Base-by-base conservation (phyloP, 1,140 invertebrate species). In the Apolygus lucorum region DNA sequence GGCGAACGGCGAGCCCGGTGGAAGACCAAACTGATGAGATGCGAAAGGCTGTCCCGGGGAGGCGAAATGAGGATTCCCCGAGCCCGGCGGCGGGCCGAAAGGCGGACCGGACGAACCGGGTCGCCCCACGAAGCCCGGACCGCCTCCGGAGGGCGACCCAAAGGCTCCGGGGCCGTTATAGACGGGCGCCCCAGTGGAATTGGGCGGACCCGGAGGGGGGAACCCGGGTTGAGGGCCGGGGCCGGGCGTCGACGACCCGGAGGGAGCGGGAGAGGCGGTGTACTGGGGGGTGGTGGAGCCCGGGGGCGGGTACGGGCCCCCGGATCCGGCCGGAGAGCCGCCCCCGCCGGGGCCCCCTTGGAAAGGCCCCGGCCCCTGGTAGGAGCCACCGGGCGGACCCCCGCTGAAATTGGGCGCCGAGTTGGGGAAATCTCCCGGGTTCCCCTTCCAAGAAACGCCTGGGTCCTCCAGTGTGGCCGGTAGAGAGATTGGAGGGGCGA, bases 201-300 rank as follows among this genome's bases (percentile, higher is more conserved):
- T 85, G 17, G 84, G 82, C 11, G 86, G 85, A 49, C 85, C 86
- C 64, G 85, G 84, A 76, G 87, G 85, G 28, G 84, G 84, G 65
- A 81, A 80, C 72, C 82, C 85, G 26, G 84, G 84, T 67, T 79
- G 82, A 52, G 83, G 84, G 68, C 82, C 82, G 21, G 86, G 86
- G 49, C 87, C 87, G 1, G 87, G 87, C 28, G 87, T 89, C 17
- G 87, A 88, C 49, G 87, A 88, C n/a, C 87, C 88, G 27, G 86
- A 88, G 1, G 87, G 87, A 64, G 87, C 88, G 59, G 88, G 88
- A 28, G 87, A 89, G 26, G 87, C 87, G 71, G 86, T 88, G 76
- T 89, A 89, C 75, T 89, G 87, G 17, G 87, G 87, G 68, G 87
- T 88, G 68, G 83, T 86, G 26, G 87, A 88, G 49, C 87, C 87